phyloP scores from a whole-genome alignment of 2,888 invertebrate genomes.

The Chrysina gloriosa region DNA sequence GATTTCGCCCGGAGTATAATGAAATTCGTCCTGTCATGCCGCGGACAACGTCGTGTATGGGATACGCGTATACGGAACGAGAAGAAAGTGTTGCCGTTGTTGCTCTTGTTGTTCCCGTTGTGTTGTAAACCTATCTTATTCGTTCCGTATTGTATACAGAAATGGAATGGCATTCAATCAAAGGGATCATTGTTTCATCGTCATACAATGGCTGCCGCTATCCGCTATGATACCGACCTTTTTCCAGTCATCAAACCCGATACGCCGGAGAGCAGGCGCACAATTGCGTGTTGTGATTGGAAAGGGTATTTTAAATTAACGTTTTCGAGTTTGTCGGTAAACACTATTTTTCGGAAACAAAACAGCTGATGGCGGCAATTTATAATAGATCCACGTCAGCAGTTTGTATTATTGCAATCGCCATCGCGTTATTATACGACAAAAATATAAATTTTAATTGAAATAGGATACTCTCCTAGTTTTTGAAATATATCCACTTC shows the following conservation, averaged over 20 bases:
- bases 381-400: constrained; percentile 12
- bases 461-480: neutral
- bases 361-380: neutral
- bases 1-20: constrained; percentile 6
- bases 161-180: constrained; percentile 20
- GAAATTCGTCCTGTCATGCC: constrained; percentile 17
- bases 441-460: neutral
- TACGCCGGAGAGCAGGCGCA: neutral
- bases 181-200: constrained; percentile 28
- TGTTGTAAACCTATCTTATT: neutral
- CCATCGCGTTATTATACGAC: neutral
- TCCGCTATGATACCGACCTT: neutral
- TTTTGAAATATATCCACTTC: neutral
- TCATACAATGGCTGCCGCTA: neutral
- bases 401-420: neutral
- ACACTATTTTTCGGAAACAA: constrained; percentile 1
- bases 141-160: constrained; percentile 7
- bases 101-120: neutral
- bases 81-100: constrained; percentile 9
- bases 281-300: constrained; percentile 23
- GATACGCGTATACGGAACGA: neutral
- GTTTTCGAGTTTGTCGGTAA: neutral
- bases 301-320: constrained; percentile 12
- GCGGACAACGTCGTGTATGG: neutral
- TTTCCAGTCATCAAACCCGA: neutral